A percentile compares a stretch with the other conserved stretches of the same genome.
These are phyloP conservation scores for Entomobrya proxima DNA, from an alignment of 2,888 invertebrate species.

Conservation along the genomic window DNA sequence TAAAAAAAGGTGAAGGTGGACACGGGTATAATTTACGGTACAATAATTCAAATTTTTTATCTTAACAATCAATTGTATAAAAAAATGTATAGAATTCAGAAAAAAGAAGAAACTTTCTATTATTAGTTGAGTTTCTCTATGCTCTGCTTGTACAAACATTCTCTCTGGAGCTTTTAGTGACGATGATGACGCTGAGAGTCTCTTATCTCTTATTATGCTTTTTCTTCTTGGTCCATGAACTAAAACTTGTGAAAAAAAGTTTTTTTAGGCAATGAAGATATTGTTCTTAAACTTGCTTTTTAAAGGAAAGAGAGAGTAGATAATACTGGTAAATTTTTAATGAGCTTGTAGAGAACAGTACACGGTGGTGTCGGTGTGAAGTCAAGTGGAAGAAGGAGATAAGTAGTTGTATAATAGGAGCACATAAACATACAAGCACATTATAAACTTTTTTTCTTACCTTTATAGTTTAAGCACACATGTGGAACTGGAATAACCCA, in stretches of 20 bases:
- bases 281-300: too few relatives aligned
- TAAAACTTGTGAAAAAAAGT: too few relatives aligned
- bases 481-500: constrained; percentile 66
- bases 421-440: neutral
- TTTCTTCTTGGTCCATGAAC: too few relatives aligned
- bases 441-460: neutral
- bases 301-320: neutral
- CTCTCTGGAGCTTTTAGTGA: too few relatives aligned
- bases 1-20: constrained; percentile 27
- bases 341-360: constrained; percentile 8
- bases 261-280: too few relatives aligned
- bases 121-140: too few relatives aligned
- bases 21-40: neutral
- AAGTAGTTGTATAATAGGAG: constrained; percentile 15
- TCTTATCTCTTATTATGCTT: too few relatives aligned
- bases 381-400: constrained; percentile 26
- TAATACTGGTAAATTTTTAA: constrained; percentile 24
- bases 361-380: constrained; percentile 26
- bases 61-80: constrained; percentile 25
- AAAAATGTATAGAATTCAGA: too few relatives aligned
- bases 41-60: constrained; percentile 27
- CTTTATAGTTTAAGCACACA: constrained; percentile 41
- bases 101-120: too few relatives aligned
- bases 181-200: too few relatives aligned
- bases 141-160: too few relatives aligned